Conservation (phyloP, 2,113 vertebrate genomes). For the Tautogolabrus adspersus region DNA sequence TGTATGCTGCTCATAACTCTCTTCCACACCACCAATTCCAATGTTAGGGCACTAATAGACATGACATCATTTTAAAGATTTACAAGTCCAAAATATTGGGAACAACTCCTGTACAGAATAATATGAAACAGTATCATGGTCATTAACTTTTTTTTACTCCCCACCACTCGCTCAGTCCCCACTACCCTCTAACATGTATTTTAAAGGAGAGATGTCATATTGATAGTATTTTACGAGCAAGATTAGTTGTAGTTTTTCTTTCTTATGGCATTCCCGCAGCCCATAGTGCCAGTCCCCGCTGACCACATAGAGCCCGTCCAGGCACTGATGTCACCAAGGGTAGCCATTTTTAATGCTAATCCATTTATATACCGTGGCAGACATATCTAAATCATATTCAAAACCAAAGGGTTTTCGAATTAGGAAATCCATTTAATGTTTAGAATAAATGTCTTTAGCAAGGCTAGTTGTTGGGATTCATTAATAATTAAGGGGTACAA, state of each 20-base stretch:
- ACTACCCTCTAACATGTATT: constrained; percentile 2
- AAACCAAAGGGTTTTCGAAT: constrained; percentile 32
- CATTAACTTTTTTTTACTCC: constrained; percentile 7
- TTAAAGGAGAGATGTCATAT: constrained; percentile 32
- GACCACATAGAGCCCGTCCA: constrained; percentile 68
- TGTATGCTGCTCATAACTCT: constrained; percentile 28
- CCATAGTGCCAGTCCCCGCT: constrained; percentile 61
- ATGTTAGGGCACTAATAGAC: constrained; percentile 47
- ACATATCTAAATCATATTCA: constrained; percentile 38
- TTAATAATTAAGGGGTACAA: constrained; percentile 1
- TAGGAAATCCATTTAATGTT: constrained; percentile 7
- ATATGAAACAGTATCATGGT: not conserved
- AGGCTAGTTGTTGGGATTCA: constrained; percentile 3
- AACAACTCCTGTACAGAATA: constrained; percentile 15
- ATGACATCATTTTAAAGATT: constrained; percentile 49
- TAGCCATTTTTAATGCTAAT: constrained; percentile 59
- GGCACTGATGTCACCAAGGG: constrained; percentile 67
- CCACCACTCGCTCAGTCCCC: not conserved
- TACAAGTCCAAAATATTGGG: constrained; percentile 10
- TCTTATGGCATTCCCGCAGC: constrained; percentile 38
- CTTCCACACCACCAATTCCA: constrained; percentile 43
- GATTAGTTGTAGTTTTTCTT: constrained; percentile 52
- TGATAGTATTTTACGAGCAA: constrained; percentile 58
- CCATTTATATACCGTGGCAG: constrained; percentile 40
- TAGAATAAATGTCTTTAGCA: constrained; percentile 12